phyloP scores from a whole-genome alignment of 2,113 vertebrate genomes.

The Theristicus caerulescens region DNA sequence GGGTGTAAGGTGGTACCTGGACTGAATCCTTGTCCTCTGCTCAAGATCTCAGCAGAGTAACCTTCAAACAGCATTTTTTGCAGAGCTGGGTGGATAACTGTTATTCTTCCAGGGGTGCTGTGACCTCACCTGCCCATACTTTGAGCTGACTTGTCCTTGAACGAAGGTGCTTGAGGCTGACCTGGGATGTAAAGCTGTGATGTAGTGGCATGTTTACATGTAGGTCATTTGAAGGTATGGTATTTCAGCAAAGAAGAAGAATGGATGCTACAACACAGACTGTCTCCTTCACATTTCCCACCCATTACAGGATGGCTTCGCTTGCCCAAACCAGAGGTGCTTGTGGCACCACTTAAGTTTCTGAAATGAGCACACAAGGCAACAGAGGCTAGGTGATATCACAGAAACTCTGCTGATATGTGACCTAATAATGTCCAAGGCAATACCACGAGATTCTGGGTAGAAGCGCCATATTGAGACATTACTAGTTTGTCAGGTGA shows the following conservation, averaged over 20 bases:
- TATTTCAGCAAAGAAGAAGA: background rate
- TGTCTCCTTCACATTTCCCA: background rate
- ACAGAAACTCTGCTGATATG: background rate
- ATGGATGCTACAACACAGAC: background rate
- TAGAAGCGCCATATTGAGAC: background rate
- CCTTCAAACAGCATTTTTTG: background rate
- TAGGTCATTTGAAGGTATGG: background rate
- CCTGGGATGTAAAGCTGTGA: background rate
- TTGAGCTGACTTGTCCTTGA: background rate
- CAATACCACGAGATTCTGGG: background rate
- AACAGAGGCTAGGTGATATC: background rate
- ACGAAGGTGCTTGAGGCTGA: background rate
- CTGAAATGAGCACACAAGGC: background rate
- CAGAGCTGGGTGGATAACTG: background rate
- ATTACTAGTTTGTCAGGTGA: background rate
- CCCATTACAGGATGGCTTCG: accelerated
- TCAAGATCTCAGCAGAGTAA: background rate
- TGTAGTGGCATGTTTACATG: accelerated
- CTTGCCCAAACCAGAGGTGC: background rate
- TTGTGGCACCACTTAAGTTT: background rate
- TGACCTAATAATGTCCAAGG: background rate
- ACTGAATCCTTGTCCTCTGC: background rate
- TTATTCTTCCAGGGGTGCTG: background rate
- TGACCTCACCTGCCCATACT: background rate
- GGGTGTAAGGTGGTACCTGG: background rate